These are phyloP conservation scores for Clarias fuscus DNA, from an alignment of 2,797 vertebrate genomes.

Conservation along the genomic window DNA sequence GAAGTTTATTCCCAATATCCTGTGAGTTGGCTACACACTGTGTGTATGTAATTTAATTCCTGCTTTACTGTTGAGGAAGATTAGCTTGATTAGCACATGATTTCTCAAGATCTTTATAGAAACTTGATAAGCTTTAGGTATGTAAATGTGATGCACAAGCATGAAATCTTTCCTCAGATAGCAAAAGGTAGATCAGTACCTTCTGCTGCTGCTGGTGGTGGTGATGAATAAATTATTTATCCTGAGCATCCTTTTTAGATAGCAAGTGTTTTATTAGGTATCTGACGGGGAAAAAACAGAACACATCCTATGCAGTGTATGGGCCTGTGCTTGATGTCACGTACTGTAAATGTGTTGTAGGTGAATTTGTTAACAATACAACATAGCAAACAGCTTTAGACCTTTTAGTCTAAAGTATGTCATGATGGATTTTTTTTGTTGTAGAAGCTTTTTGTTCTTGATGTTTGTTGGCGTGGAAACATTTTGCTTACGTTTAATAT, in stretches of 20 bases:
- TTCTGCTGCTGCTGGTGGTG: background rate
- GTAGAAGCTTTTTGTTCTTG: background rate
- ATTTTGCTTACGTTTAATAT: background rate
- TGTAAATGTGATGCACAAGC: background rate
- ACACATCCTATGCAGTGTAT: background rate
- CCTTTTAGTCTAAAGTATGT: background rate
- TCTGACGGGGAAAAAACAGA: background rate
- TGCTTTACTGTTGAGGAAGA: slow-evolving; percentile 23
- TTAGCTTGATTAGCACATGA: slow-evolving; percentile 43
- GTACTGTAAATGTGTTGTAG: background rate
- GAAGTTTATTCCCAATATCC: background rate
- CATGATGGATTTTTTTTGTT: background rate
- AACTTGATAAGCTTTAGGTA: slow-evolving; percentile 28
- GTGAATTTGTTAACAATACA: background rate
- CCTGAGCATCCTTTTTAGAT: background rate
- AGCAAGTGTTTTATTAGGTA: background rate
- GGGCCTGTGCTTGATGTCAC: background rate
- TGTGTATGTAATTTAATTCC: slow-evolving; percentile 4
- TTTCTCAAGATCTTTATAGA: slow-evolving; percentile 58
- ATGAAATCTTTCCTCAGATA: background rate
- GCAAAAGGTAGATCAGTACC: background rate
- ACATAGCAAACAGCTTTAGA: background rate
- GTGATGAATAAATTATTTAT: background rate
- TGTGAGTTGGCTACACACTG: background rate
- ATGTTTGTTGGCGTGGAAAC: background rate